Evolutionary conservation across 2,888 invertebrate genomes (phyloP), one percentile per base, ranked within the genome.

Genomic region (Dasysyrphus tricinctus): DNA sequence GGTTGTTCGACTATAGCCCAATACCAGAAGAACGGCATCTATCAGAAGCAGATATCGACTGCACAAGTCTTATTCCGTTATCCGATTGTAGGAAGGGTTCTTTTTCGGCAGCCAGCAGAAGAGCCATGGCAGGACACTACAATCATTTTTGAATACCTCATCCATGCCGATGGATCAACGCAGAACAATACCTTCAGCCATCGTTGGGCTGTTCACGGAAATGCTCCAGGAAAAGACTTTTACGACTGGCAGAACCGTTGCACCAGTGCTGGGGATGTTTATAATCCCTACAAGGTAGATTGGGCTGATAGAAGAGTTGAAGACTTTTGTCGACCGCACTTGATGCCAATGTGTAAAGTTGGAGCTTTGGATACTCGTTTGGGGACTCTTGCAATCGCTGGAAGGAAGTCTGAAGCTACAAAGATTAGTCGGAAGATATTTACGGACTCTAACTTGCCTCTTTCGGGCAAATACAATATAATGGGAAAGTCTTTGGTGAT

Each of bases 241-340:
- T 97, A 97, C 92, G 97, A 97, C 92, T 98, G 98, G 98, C 96
- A 96, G 37, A 95, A 94, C 56, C 93, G 98, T 47, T 98, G 98
- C 91, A 92, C 97, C 11, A 97, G 97, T 88, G 94, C 97, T 0
- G 97, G 97, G 6, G 91, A 90, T 0, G 93, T 95, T n/a, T 97
- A 94, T 90, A 97, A 98, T 93, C 98, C 98, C 0, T 95, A 95
- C 89, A 94, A 95, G 88, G 93, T 96, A 32, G 94, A 95, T 84
- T 94, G 95, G 92, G 94, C 95, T 90, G 93, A 94, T 24, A 92
- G 93, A n/a, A 94, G 94, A 32, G 94, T 94, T 0, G 94, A 94
- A 88, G 91, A 93, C 42, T 94, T 93, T 88, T 97, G 96, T 90
- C 92, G 93, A 8, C 90, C 92, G 0, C 93, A 94, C 0, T 90